Evolutionary conservation across 2,113 vertebrate genomes (phyloP), one percentile per base, ranked within the genome.

Genomic region (Bos javanicus): DNA sequence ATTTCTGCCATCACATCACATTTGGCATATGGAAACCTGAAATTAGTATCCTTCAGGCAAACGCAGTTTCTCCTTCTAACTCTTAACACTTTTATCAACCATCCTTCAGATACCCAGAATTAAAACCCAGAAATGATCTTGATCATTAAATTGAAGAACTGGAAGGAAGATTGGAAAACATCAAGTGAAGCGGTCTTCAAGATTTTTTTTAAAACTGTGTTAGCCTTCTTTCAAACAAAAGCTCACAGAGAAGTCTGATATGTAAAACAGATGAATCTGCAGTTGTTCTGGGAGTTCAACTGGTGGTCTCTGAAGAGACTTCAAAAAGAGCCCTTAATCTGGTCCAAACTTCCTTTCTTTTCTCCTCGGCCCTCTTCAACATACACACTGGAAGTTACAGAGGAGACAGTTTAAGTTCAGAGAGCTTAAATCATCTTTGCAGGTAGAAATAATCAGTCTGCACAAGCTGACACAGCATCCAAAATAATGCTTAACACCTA

Each of bases 261-360:
- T 30, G 30, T 89, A 84, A 94, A 90, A 95, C 33, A 92, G 87
- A 86, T 85, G 91, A 87, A 86, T 71, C 19, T 74, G 67, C 57
- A 89, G 67, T 90, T 90, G 60, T 86, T 86, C 67, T 71, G 26
- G 43, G 62, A 88, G 36, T 92, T 92, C 94, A 95, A 94, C 6
- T 25, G 2, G 46, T 82, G 80, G 52, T 90, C 90, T 94, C 78
- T 76, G 30, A 95, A 95, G 90, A 94, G 87, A 90, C 89, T 96
- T 98, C 92, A 97, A 91, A 97, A 97, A 62, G 52, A 39, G n/a
- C 26, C 30, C 87, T 48, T 95, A 93, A 94, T 89, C 57, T 93
- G 88, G 39, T 76, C 50, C 78, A 81, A 96, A 90, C 85, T 71
- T 83, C 94, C 39, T 84, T 91, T 71, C 71, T 59, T 52, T 88